Percentiles rank a stretch among this genome's conserved stretches.
Evolutionary conservation across 1,140 invertebrate genomes (phyloP).

Genomic region (Andricus grossulariae): DNA sequence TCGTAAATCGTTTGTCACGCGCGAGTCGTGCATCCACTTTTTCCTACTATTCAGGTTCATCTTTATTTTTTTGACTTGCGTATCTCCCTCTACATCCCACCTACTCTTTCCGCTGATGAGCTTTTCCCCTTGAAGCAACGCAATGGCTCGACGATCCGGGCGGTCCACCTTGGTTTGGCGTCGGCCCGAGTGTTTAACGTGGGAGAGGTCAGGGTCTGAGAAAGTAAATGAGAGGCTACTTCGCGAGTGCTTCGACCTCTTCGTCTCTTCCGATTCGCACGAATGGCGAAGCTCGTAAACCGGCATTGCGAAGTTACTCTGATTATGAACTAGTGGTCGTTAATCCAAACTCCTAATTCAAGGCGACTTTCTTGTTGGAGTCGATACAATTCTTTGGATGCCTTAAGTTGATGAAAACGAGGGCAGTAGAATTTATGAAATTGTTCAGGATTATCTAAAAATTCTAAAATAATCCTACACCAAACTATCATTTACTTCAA

Average conservation of each 20-base stretch:
- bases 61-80: not conserved
- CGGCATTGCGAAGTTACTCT: constrained; percentile 6
- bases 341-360: not conserved
- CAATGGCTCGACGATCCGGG: constrained; percentile 38
- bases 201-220: constrained; percentile 61
- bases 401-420: too few species aligned
- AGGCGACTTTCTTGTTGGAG: not conserved
- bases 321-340: constrained; percentile 2
- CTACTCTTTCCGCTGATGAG: constrained; percentile 44
- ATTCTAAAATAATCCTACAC: not conserved
- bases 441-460: too few species aligned
- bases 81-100: not conserved
- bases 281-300: constrained; percentile 41
- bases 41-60: constrained; percentile 38
- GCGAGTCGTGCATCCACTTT: constrained; percentile 60
- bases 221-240: constrained; percentile 58
- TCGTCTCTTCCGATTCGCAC: constrained; percentile 55
- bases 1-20: constrained; percentile 68
- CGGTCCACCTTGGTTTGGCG: constrained; percentile 41
- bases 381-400: too few species aligned
- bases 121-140: constrained; percentile 40
- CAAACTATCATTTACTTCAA: not conserved
- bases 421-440: too few species aligned
- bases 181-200: constrained; percentile 56
- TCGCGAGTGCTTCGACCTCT: constrained; percentile 58